A percentile compares a stretch with the other conserved stretches of the same genome.
phyloP scores from a whole-genome alignment of 2,797 vertebrate genomes.

The Kryptolebias ocellatus region DNA sequence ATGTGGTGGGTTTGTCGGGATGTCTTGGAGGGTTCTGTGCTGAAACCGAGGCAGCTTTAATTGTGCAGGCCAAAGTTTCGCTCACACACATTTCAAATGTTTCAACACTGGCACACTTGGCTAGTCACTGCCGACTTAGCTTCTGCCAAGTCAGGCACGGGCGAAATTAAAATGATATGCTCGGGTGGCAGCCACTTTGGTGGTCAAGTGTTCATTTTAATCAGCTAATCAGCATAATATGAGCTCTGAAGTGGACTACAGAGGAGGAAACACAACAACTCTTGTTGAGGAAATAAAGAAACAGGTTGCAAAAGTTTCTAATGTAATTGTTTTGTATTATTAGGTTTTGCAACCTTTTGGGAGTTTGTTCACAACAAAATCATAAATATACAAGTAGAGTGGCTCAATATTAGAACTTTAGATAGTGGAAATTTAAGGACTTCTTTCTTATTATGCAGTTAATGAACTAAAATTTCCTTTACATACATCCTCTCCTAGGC shows the following conservation, averaged over 20 bases:
- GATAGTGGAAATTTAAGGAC: too few relatives aligned
- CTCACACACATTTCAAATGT: constrained; percentile 55
- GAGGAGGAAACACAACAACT: constrained; percentile 11
- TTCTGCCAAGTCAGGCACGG: constrained; percentile 74
- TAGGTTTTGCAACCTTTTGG: constrained; percentile 1
- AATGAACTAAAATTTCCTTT: constrained; percentile 20
- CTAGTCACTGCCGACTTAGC: constrained; percentile 48
- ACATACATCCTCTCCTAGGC: constrained; percentile 75
- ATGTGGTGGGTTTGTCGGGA: constrained; percentile 40
- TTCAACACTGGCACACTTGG: constrained; percentile 41
- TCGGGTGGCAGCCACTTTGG: constrained; percentile 54
- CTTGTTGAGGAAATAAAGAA: constrained; percentile 2
- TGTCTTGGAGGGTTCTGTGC: constrained; percentile 15
- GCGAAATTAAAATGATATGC: constrained; percentile 72
- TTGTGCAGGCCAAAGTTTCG: constrained; percentile 59
- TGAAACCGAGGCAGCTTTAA: constrained; percentile 31
- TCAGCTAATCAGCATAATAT: constrained; percentile 54
- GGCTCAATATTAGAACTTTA: not conserved
- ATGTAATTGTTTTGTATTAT: not conserved
- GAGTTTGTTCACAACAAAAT: constrained; percentile 21
- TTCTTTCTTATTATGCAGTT: not conserved
- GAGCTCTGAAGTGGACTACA: constrained; percentile 42
- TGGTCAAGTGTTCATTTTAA: constrained; percentile 66
- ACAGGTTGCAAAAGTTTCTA: constrained; percentile 7
- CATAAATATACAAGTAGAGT: not conserved